A percentile compares a stretch with the other conserved stretches of the same genome.
Conservation (phyloP, 2,113 vertebrate species). For the Sturnira hondurensis region DNA sequence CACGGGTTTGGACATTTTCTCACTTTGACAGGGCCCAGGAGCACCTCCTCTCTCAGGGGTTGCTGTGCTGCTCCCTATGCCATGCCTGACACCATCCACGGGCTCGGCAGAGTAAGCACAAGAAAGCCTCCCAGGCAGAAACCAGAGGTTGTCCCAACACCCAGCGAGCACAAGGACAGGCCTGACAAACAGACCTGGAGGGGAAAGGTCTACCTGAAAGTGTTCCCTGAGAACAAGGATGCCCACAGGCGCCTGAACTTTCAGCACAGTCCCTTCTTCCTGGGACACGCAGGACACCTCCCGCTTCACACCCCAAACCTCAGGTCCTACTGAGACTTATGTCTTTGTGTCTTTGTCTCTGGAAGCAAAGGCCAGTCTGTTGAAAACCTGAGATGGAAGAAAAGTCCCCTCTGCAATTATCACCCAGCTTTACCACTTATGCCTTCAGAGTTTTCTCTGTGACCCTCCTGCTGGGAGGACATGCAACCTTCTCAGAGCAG, state of each 20-base stretch:
- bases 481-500: too few species aligned
- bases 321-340: too few species aligned
- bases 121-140: neutral
- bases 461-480: too few species aligned
- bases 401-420: neutral
- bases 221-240: neutral
- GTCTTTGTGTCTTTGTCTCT: neutral
- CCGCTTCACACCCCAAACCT: too few species aligned
- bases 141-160: too few species aligned
- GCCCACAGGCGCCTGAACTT: too few species aligned
- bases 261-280: too few species aligned
- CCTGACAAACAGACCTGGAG: neutral
- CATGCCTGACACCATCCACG: neutral
- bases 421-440: neutral
- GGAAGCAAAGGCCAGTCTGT: neutral
- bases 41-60: neutral
- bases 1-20: neutral
- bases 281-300: too few species aligned
- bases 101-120: neutral
- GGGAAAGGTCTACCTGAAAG: neutral
- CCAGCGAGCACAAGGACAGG: neutral
- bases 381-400: neutral
- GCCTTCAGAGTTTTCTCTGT: neutral
- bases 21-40: neutral
- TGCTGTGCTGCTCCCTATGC: neutral